Conservation (phyloP, 2,797 vertebrate genomes). For the Periophthalmus magnuspinnatus region DNA sequence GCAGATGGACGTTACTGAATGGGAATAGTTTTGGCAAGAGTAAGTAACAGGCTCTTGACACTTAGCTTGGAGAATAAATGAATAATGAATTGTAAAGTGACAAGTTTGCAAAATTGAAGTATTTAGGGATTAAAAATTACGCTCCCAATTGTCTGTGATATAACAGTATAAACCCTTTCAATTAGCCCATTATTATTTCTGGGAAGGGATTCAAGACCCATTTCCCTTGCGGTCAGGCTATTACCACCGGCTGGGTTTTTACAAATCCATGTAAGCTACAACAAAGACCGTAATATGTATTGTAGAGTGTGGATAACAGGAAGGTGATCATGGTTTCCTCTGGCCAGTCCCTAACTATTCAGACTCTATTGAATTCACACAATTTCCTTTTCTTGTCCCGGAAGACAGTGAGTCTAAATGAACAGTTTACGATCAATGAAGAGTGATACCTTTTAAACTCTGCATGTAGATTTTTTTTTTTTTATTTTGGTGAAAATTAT, state of each 20-base stretch:
- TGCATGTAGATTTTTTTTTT: too few species aligned
- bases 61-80: neutral
- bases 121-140: neutral
- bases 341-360: neutral
- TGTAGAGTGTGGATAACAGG: neutral
- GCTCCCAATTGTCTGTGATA: neutral
- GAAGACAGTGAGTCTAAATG: neutral
- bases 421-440: neutral
- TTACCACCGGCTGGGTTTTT: neutral
- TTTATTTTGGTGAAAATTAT: too few species aligned
- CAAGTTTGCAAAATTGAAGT: neutral
- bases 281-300: neutral
- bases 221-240: constrained; percentile 2
- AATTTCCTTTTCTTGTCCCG: constrained; percentile 3
- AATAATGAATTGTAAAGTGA: neutral
- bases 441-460: too few species aligned
- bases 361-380: neutral
- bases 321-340: constrained; percentile 1
- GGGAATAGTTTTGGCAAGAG: too few species aligned
- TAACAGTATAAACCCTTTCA: neutral
- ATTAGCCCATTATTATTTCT: neutral
- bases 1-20: too few species aligned
- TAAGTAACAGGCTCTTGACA: neutral
- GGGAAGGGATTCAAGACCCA: neutral
- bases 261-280: neutral